Evolutionary conservation across 1,140 invertebrate species (phyloP).

Genomic region (Drosophila hydei): DNA sequence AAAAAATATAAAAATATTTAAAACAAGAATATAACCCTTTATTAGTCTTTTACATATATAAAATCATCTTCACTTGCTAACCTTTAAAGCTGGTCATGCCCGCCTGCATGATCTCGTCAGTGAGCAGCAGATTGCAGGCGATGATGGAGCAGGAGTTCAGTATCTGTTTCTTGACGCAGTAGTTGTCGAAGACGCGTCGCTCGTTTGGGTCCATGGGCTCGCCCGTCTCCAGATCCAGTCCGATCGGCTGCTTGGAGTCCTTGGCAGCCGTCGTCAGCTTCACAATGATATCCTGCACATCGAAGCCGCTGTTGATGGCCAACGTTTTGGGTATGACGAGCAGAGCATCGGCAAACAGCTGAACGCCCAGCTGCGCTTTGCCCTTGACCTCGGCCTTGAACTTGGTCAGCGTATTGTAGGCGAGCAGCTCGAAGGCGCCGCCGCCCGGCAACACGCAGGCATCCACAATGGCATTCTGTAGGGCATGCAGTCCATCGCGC

Average conservation of each 20-base stretch:
- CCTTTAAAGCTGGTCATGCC: constrained; percentile 89
- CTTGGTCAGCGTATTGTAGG: constrained; percentile 90
- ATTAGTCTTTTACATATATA: not conserved
- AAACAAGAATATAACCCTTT: not conserved
- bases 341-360: constrained; percentile 97
- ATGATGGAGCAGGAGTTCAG: constrained; percentile 98
- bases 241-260: constrained; percentile 87
- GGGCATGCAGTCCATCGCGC: constrained; percentile 96
- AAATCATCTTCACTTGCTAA: not conserved
- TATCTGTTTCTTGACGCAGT: constrained; percentile 97
- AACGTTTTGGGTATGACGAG: constrained; percentile 97
- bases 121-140: constrained; percentile 97
- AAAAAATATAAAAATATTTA: not conserved
- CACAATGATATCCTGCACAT: constrained; percentile 96
- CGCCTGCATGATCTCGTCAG: constrained; percentile 99
- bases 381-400: constrained; percentile 95
- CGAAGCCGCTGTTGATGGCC: constrained; percentile 96
- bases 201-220: constrained; percentile 92
- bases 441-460: constrained; percentile 94
- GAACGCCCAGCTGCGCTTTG: constrained; percentile 94
- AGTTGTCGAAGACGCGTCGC: constrained; percentile 97
- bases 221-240: constrained; percentile 94
- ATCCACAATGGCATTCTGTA: constrained; percentile 98
- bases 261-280: constrained; percentile 91
- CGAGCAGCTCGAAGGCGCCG: constrained; percentile 97